Evolutionary conservation across 2,113 vertebrate species (phyloP).

Genomic region (Oxyruncus cristatus): DNA sequence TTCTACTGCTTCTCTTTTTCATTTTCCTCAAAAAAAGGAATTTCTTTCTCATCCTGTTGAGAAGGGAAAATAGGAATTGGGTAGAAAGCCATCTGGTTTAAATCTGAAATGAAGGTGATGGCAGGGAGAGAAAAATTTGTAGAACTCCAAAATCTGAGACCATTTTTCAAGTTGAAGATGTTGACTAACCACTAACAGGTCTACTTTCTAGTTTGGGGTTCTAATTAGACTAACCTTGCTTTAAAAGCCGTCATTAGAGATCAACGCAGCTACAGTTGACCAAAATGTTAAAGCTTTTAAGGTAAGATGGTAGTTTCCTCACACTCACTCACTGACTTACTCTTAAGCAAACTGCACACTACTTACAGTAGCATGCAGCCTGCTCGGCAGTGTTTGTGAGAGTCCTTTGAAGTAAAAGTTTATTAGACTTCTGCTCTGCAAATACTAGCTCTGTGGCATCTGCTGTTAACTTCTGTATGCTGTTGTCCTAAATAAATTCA

Average conservation of each 20-base stretch:
- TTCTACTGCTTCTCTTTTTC: neutral
- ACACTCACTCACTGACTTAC: neutral
- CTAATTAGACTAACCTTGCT: neutral
- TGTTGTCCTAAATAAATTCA: neutral
- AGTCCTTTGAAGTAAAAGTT: neutral
- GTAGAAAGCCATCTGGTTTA: slow-evolving; percentile 5
- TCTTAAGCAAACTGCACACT: neutral
- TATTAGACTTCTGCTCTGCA: neutral
- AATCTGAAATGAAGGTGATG: neutral
- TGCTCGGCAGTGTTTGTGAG: neutral
- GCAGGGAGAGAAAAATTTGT: neutral
- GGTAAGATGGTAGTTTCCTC: neutral
- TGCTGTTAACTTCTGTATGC: neutral
- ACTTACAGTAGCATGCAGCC: neutral
- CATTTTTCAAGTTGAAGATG: neutral
- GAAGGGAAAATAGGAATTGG: neutral
- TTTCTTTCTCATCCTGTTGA: neutral
- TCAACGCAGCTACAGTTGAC: neutral
- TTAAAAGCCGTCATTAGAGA: neutral
- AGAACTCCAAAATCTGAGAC: neutral
- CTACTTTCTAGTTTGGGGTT: neutral
- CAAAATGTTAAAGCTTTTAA: neutral
- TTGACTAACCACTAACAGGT: neutral
- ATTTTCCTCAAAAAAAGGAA: neutral
- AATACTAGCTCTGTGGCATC: neutral